Conservation (phyloP, 2,797 vertebrate species). For the Acropternis orthonyx region DNA sequence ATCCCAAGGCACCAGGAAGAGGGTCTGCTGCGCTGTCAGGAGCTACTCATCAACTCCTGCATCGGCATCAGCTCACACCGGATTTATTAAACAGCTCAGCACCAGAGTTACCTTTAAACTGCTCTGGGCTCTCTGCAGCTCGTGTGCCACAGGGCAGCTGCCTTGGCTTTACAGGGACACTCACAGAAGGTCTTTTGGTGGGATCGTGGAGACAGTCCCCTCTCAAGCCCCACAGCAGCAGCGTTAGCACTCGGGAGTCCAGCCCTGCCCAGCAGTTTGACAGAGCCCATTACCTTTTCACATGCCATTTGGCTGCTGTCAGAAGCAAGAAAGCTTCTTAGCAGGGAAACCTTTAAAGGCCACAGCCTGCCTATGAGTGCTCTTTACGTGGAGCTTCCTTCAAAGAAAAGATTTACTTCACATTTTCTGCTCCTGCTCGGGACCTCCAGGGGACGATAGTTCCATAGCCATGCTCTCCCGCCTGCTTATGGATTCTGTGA, state of each 20-base stretch:
- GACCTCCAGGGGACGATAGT: constrained; percentile 7
- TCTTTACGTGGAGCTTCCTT: not conserved
- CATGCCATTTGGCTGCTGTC: not conserved
- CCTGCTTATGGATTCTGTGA: constrained; percentile 71
- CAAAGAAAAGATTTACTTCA: not conserved
- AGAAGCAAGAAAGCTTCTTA: not conserved
- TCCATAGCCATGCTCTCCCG: not conserved
- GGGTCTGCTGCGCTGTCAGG: not conserved
- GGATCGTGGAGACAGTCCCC: not conserved
- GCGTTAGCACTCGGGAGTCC: not conserved
- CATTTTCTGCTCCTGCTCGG: not conserved
- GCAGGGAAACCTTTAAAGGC: not conserved
- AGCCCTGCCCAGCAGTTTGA: not conserved
- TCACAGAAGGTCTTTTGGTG: not conserved
- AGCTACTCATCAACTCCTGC: not conserved
- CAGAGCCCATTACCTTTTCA: not conserved
- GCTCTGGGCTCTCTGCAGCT: not conserved
- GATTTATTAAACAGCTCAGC: not conserved
- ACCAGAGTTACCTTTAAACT: not conserved
- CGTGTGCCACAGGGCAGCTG: not conserved
- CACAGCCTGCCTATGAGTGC: not conserved
- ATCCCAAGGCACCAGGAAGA: not conserved
- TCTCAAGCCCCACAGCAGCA: not conserved
- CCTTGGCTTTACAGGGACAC: not conserved
- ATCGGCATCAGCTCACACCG: rapidly evolving